A percentile compares a stretch with the other conserved stretches of the same genome.
These are phyloP conservation scores for Hozukius guyotensis DNA, from an alignment of 2,797 vertebrate species.

Conservation along the genomic window DNA sequence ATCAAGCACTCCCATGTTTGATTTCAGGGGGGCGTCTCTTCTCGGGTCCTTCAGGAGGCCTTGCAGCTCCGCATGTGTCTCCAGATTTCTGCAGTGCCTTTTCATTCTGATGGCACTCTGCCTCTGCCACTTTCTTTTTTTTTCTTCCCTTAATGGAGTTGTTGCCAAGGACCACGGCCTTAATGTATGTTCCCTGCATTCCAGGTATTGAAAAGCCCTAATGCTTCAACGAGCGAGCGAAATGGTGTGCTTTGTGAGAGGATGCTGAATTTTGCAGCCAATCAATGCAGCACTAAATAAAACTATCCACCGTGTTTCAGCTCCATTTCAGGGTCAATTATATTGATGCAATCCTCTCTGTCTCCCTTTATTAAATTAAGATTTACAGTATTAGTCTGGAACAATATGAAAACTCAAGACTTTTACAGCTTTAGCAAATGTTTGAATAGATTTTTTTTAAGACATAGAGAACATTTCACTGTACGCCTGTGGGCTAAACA, in stretches of 20 bases:
- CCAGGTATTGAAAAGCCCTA: conserved; percentile 23
- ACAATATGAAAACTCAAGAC: neutral
- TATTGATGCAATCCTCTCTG: conserved; percentile 19
- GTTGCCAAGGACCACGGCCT: neutral
- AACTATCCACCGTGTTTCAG: conserved; percentile 22
- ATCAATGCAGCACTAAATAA: conserved; percentile 43
- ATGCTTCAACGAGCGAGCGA: neutral
- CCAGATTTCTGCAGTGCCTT: conserved; percentile 13
- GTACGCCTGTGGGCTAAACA: neutral
- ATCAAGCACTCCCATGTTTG: conserved; percentile 48
- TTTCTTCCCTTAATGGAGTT: neutral
- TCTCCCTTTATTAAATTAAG: conserved; percentile 23
- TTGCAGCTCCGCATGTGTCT: neutral
- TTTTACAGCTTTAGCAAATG: neutral
- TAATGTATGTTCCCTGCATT: conserved; percentile 3
- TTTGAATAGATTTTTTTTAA: neutral
- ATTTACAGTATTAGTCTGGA: neutral
- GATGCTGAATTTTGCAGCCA: conserved; percentile 24
- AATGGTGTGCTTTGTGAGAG: neutral
- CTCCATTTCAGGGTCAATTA: conserved; percentile 44
- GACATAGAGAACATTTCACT: neutral
- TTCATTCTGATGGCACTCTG: neutral
- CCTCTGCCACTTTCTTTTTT: neutral
- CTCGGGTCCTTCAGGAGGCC: conserved; percentile 10
- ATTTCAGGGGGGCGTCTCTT: conserved; percentile 34